Conservation (phyloP, 1,140 invertebrate genomes). For the Magallana angulata region DNA sequence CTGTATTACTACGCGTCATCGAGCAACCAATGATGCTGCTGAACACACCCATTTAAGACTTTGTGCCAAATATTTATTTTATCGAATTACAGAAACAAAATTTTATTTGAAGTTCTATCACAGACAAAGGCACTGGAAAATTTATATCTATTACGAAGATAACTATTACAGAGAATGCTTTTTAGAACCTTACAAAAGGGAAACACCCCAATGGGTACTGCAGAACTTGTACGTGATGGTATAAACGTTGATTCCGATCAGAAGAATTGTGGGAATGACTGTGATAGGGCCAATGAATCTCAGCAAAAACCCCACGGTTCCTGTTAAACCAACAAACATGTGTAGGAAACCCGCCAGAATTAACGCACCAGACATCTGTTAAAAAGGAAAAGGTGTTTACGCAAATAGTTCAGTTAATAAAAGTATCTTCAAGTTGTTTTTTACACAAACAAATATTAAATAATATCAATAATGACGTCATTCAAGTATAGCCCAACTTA, state of each 20-base stretch:
- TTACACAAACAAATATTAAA: background rate
- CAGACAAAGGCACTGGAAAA: too few relatives aligned
- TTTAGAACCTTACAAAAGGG: conserved; percentile 73
- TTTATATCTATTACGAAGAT: too few relatives aligned
- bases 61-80: too few relatives aligned
- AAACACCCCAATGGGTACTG: conserved; percentile 79
- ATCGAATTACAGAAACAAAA: too few relatives aligned
- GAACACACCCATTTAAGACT: too few relatives aligned
- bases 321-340: conserved; percentile 66
- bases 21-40: too few relatives aligned
- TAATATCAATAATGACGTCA: background rate
- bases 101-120: too few relatives aligned
- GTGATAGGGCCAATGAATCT: conserved; percentile 81
- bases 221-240: conserved; percentile 73
- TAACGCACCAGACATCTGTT: conserved; percentile 68
- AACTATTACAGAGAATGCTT: background rate
- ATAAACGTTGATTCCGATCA: conserved; percentile 80
- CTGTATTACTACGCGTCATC: too few relatives aligned
- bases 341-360: conserved; percentile 69
- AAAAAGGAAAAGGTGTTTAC: too few relatives aligned
- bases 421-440: background rate
- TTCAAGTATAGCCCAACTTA: background rate
- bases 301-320: conserved; percentile 75
- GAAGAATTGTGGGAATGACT: conserved; percentile 79
- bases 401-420: background rate